These are phyloP conservation scores for Sebastolobus alascanus DNA, from an alignment of 2,797 vertebrate genomes.

Conservation along the genomic window DNA sequence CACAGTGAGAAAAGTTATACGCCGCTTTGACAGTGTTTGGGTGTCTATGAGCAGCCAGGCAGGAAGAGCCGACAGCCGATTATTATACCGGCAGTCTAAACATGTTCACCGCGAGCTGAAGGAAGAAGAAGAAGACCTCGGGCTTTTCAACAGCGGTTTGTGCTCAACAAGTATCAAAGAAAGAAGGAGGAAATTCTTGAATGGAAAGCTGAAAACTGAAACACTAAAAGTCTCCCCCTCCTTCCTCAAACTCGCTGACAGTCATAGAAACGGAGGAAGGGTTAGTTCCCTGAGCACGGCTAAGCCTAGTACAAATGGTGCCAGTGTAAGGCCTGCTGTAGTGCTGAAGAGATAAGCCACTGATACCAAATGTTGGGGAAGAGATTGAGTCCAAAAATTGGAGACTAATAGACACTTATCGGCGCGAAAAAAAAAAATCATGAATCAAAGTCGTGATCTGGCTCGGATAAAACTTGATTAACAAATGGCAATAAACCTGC, in stretches of 20 bases:
- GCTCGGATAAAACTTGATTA: conserved; percentile 26
- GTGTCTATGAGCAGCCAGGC: conserved; percentile 51
- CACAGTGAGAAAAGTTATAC: conserved; percentile 67
- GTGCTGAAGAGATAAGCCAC: conserved; percentile 83
- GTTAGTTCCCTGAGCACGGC: conserved; percentile 83
- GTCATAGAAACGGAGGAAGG: conserved; percentile 77
- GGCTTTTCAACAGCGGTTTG: conserved; percentile 55
- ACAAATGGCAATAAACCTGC: conserved; percentile 12
- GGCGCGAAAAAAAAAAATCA: conserved; percentile 27
- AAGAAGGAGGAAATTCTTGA: conserved; percentile 67
- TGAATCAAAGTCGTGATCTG: conserved; percentile 38
- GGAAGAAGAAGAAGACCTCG: conserved; percentile 62
- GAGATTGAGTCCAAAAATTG: conserved; percentile 71
- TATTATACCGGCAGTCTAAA: conserved; percentile 72
- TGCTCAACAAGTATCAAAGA: conserved; percentile 62
- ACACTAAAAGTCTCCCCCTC: conserved; percentile 71
- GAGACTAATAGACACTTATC: conserved; percentile 76
- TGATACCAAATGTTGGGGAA: conserved; percentile 79
- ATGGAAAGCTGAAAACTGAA: conserved; percentile 78
- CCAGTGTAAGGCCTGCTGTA: conserved; percentile 86
- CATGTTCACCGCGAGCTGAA: conserved; percentile 55
- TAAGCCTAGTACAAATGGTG: conserved; percentile 85
- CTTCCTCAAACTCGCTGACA: conserved; percentile 77
- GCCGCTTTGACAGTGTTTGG: conserved; percentile 60
- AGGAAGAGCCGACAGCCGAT: conserved; percentile 55